Percentiles rank a stretch among this genome's conserved stretches.
phyloP scores from a whole-genome alignment of 2,888 invertebrate genomes.

The Andrena bicolor region DNA sequence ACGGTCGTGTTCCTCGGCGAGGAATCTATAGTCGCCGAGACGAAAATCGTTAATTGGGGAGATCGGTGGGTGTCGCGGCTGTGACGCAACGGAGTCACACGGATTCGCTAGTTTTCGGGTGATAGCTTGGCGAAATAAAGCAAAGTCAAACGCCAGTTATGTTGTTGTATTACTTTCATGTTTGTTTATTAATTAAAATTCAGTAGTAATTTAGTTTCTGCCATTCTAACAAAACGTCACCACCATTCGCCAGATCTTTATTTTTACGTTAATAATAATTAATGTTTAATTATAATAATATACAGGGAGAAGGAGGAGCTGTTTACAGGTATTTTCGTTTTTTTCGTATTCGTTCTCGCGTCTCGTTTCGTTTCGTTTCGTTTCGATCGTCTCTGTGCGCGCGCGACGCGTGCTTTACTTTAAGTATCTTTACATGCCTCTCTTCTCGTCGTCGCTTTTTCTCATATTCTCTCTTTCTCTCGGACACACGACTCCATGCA shows the following conservation, averaged over 20 bases:
- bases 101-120: not conserved
- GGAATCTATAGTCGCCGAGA: not conserved
- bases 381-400: conserved; percentile 27
- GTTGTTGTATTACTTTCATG: conserved; percentile 84
- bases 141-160: conserved; percentile 62
- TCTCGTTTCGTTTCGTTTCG: conserved; percentile 16
- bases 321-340: conserved; percentile 46
- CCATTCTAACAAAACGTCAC: conserved; percentile 84
- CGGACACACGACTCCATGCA: not conserved
- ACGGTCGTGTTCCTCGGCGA: not conserved
- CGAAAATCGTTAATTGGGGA: conserved; percentile 3
- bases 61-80: not conserved
- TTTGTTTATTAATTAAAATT: conserved; percentile 85
- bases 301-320: conserved; percentile 76
- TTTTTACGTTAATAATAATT: conserved; percentile 83
- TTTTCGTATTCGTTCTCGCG: conserved; percentile 22
- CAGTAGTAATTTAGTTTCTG: conserved; percentile 85
- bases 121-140: conserved; percentile 62
- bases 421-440: conserved; percentile 56
- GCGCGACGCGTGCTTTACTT: conserved; percentile 20
- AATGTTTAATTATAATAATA: conserved; percentile 83
- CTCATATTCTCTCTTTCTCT: not conserved
- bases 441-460: conserved; percentile 22
- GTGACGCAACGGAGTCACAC: not conserved
- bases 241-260: conserved; percentile 81